Evolutionary conservation across 1,140 invertebrate species (phyloP).

Genomic region (Tetramorium alpestre): DNA sequence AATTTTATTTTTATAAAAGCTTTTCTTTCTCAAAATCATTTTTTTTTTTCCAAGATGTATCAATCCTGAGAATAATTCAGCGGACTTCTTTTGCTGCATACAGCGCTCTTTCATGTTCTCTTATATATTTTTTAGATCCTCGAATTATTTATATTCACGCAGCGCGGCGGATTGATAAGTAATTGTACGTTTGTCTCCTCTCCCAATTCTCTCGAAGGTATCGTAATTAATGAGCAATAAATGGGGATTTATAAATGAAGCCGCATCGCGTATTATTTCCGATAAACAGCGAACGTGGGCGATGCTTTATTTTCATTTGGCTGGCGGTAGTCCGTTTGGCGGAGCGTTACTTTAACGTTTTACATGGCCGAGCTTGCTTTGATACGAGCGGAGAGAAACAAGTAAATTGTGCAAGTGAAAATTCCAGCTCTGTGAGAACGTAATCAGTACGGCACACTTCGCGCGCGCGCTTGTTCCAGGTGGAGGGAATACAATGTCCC

Average conservation of each 20-base stretch:
- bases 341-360: conserved; percentile 53
- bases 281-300: conserved; percentile 30
- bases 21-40: too few relatives aligned
- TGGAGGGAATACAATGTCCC: conserved; percentile 63
- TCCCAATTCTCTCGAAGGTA: background rate
- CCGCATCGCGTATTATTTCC: conserved; percentile 15
- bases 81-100: background rate
- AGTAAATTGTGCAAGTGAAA: conserved; percentile 64
- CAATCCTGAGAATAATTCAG: background rate
- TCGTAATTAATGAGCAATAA: conserved; percentile 23
- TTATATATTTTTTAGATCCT: background rate
- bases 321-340: conserved; percentile 25
- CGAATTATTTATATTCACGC: background rate
- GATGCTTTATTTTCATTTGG: conserved; percentile 44
- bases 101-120: background rate
- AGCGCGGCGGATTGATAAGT: background rate
- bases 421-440: conserved; percentile 58
- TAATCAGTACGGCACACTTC: conserved; percentile 63
- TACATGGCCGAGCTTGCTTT: conserved; percentile 48
- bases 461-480: conserved; percentile 45
- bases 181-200: background rate
- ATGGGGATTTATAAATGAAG: conserved; percentile 25
- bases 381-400: conserved; percentile 54
- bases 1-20: background rate
- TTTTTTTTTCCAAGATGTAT: background rate